A percentile compares a stretch with the other conserved stretches of the same genome.
These are phyloP conservation scores for Zhuqinia jingwanae DNA, from an alignment of 2,888 invertebrate genomes.

Conservation along the genomic window DNA sequence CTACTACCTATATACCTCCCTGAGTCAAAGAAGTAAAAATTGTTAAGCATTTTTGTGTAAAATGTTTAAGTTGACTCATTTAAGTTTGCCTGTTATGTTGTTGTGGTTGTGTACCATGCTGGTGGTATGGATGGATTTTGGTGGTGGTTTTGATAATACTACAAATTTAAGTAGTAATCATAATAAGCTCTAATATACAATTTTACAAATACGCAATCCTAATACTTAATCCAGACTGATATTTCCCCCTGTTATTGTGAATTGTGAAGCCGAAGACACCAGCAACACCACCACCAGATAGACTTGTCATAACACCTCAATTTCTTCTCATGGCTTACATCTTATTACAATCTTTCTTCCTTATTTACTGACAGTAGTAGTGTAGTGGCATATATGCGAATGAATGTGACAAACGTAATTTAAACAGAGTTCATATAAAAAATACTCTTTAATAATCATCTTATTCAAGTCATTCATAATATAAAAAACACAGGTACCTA, in stretches of 20 bases:
- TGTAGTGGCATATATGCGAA: background rate
- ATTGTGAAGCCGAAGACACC: no score
- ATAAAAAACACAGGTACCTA: no score
- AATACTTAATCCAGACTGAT: no score
- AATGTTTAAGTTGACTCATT: background rate
- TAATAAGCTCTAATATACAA: background rate
- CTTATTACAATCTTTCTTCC: conserved; percentile 57
- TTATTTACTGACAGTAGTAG: background rate
- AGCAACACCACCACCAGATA: no score
- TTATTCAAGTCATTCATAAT: no score
- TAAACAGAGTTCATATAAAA: background rate
- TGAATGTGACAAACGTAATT: background rate
- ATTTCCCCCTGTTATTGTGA: no score
- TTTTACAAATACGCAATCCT: conserved; percentile 7
- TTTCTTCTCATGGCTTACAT: conserved; percentile 38
- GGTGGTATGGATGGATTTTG: no score
- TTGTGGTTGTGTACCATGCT: no score
- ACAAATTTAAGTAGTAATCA: no score
- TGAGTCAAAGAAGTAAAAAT: background rate
- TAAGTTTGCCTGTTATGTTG: background rate
- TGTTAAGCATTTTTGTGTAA: background rate
- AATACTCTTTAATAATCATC: background rate
- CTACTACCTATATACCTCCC: no score
- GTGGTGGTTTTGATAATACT: no score
- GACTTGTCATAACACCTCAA: no score